Conservation (phyloP, 2,113 vertebrate species). For the Bujurquina vittata region DNA sequence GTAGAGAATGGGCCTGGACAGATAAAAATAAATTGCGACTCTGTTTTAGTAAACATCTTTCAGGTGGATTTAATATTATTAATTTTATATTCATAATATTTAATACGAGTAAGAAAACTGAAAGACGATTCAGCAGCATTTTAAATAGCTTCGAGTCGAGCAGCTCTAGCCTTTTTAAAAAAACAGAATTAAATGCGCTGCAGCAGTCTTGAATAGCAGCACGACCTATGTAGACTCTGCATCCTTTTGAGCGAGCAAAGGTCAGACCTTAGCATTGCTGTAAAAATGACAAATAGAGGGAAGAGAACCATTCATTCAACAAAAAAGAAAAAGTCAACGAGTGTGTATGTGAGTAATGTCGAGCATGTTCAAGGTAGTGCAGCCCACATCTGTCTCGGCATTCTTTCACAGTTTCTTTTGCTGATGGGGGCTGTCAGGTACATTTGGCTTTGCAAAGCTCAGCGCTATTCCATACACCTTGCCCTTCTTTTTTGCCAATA, state of each 20-base stretch:
- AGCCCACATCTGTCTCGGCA: neutral
- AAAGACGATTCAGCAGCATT: neutral
- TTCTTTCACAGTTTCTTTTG: neutral
- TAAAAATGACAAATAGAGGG: neutral
- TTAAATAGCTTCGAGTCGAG: neutral
- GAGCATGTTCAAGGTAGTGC: neutral
- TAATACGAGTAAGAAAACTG: neutral
- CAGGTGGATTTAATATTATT: neutral
- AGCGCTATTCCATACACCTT: neutral
- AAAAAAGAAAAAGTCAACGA: neutral
- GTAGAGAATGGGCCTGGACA: neutral
- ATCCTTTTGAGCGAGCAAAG: neutral
- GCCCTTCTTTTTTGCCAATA: neutral
- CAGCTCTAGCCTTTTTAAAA: neutral
- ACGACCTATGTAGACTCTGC: neutral
- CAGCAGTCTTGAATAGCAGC: neutral
- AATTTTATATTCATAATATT: neutral
- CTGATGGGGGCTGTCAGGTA: neutral
- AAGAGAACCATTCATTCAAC: neutral
- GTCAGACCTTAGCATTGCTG: slow-evolving; percentile 13
- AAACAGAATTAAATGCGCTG: neutral
- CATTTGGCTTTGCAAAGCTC: neutral
- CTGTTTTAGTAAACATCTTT: neutral
- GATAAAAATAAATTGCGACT: neutral
- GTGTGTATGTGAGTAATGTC: neutral